phyloP scores from a whole-genome alignment of 2,888 invertebrate species.

The Amblyteles armatorius region DNA sequence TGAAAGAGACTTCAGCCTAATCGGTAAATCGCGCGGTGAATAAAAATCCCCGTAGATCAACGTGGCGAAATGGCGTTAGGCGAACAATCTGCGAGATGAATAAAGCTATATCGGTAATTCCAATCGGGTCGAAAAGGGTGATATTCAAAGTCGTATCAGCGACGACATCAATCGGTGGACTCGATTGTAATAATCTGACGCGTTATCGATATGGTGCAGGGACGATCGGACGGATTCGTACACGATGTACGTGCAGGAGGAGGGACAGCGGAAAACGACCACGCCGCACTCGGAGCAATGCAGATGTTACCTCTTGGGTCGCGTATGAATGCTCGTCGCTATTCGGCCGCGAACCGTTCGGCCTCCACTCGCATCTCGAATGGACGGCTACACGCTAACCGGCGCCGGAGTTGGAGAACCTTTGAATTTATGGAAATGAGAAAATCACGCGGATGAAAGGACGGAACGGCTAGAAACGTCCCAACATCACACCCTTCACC shows the following conservation, averaged over 20 bases:
- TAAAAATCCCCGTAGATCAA: background rate
- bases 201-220: conserved; percentile 10
- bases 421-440: background rate
- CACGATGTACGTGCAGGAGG: background rate
- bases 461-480: background rate
- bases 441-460: conserved; percentile 5
- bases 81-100: conserved; percentile 17
- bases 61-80: background rate
- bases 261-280: background rate
- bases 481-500: background rate
- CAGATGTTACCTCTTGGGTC: conserved; percentile 23
- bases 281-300: conserved; percentile 12
- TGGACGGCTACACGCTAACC: conserved; percentile 12
- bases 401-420: background rate
- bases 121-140: conserved; percentile 12
- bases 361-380: conserved; percentile 7
- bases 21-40: conserved; percentile 2
- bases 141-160: background rate
- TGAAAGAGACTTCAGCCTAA: background rate
- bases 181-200: conserved; percentile 21
- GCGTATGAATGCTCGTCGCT: conserved; percentile 27
- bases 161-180: background rate
- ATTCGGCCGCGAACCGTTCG: conserved; percentile 20
- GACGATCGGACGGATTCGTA: conserved; percentile 26
- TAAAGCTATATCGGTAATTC: conserved; percentile 1